phyloP scores from a whole-genome alignment of 2,888 invertebrate genomes.

The Boloria selene region DNA sequence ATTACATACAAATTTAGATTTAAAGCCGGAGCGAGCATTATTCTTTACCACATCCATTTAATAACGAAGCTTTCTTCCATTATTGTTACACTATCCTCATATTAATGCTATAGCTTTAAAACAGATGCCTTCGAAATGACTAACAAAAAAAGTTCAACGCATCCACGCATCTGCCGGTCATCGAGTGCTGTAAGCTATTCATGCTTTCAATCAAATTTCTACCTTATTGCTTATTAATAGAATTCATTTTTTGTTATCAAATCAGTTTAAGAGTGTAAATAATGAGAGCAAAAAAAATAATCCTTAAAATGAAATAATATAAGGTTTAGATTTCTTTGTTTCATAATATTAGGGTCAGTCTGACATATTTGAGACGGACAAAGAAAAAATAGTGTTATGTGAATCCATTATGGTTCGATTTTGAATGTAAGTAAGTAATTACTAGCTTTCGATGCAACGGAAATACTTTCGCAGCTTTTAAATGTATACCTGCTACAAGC shows the following conservation, averaged over 20 bases:
- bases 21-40: too few relatives aligned
- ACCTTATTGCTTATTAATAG: constrained; percentile 21
- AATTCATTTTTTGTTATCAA: constrained; percentile 27
- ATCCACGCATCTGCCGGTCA: constrained; percentile 48
- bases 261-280: background rate
- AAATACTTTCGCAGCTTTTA: constrained; percentile 41
- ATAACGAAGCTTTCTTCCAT: constrained; percentile 6
- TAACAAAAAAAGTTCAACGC: constrained; percentile 46
- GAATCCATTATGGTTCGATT: constrained; percentile 7
- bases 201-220: constrained; percentile 25
- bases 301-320: background rate
- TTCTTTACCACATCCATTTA: background rate
- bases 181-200: constrained; percentile 30
- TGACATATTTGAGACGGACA: constrained; percentile 17
- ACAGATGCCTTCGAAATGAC: constrained; percentile 45
- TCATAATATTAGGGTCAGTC: constrained; percentile 14
- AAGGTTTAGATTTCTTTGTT: constrained; percentile 8
- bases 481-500: constrained; percentile 36
- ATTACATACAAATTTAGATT: too few relatives aligned
- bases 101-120: constrained; percentile 37
- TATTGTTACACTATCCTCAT: constrained; percentile 21
- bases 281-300: background rate
- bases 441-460: constrained; percentile 34
- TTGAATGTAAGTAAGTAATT: constrained; percentile 28
- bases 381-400: constrained; percentile 12